Conservation (phyloP, 2,113 vertebrate species). For the Drymodes brunneopygia region DNA sequence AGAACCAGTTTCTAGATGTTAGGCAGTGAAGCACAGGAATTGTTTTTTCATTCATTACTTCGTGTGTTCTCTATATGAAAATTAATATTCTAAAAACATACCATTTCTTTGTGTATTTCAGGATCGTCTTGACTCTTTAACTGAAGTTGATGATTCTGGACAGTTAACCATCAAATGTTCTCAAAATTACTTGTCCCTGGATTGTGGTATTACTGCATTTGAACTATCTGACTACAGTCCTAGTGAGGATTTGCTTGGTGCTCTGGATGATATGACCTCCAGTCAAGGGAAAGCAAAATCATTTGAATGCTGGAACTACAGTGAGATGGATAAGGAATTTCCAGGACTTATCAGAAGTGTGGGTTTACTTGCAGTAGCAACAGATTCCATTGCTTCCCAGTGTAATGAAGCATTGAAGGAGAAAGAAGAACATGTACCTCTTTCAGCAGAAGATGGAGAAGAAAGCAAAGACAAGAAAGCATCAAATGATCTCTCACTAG, state of each 20-base stretch:
- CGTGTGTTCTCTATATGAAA: not conserved
- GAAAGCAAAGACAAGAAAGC: not conserved
- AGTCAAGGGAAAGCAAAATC: conserved; percentile 71
- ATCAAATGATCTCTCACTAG: not conserved
- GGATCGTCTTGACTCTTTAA: conserved; percentile 92
- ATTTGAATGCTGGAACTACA: conserved; percentile 77
- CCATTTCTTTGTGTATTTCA: conserved; percentile 66
- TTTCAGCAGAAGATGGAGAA: conserved; percentile 31
- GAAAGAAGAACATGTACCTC: conserved; percentile 14
- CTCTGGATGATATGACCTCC: conserved; percentile 64
- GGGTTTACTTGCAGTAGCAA: conserved; percentile 78
- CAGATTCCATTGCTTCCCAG: conserved; percentile 64
- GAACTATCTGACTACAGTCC: conserved; percentile 96
- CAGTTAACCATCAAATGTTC: conserved; percentile 97
- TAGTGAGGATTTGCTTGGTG: conserved; percentile 81
- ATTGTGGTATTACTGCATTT: conserved; percentile 97
- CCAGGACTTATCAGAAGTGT: conserved; percentile 82
- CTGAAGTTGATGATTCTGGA: conserved; percentile 95
- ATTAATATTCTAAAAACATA: not conserved
- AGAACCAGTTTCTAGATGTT: not conserved
- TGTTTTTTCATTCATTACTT: not conserved
- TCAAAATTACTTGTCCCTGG: conserved; percentile 95
- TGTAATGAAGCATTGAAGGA: conserved; percentile 55
- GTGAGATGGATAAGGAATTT: conserved; percentile 80
- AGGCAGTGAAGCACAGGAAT: not conserved